Base-by-base conservation (phyloP, 2,888 invertebrate genomes). In the Portevinia maculata region DNA sequence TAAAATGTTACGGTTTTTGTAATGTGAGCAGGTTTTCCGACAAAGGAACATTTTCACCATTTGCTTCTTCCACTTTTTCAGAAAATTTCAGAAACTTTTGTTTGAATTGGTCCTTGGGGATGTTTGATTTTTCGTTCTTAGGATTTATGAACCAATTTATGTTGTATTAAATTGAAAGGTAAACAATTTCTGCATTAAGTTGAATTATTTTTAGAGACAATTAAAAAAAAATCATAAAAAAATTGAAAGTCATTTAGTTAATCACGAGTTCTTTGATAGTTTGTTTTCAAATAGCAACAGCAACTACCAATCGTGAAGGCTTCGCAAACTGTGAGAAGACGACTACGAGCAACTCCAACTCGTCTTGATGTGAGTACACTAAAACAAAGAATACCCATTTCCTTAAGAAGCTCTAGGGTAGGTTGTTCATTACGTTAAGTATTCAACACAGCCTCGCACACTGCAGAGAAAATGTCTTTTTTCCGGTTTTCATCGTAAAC, bases 401-500 rank as follows among this genome's bases (percentile, higher is more conserved):
- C 59, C 50, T 64, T 8, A 50, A 57, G 62, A 41, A 64, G 32
- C 70, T 57, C 70, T 57, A 57, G 32, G 55, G 44, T 46, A 50
- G 62, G 57, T 76, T 70, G 70, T 70, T 64, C 76, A 70, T 76
- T 70, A 76, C 62, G 70, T 70, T 76, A 55, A 76, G 70, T 76
- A 70, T 57, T 48, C 39, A 62, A 32, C 48, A 24, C 52, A 59
- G 44, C 37, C 32, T 30, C 62, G 34, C 41, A 60, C 41, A 30
- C 32, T 57, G 32, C 48, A 28, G 28, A 19, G 62, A 41, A 57
- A 50, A 70, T 19, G 24, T 48, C 57, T 17, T 57, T 76, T 57
- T 28, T 28, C 19, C 8, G 11, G 19, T 9, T 44, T 44, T 44
- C 19, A 30, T 32, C 39, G n/a, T 21, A 53, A 19, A 13, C 41